phyloP scores from a whole-genome alignment of 53 echinoderm and acorn worm genomes.

The Stichopus horrens region DNA sequence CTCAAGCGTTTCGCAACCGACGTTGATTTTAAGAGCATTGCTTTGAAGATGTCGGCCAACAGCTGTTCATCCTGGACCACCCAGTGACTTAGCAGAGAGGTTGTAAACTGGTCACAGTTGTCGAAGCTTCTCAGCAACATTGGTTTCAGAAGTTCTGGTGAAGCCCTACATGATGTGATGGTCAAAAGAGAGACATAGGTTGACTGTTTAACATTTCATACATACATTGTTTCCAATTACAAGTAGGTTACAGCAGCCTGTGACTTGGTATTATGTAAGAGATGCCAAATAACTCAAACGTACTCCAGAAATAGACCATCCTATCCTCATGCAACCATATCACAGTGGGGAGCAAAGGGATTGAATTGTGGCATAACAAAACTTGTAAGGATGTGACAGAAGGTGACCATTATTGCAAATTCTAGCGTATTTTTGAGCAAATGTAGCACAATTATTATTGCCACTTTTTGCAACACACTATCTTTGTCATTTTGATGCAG shows the following conservation, averaged over 20 bases:
- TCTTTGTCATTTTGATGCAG: no score
- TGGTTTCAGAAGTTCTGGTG: slow-evolving; percentile 84
- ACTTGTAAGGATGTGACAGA: no score
- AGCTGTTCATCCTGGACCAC: slow-evolving; percentile 88
- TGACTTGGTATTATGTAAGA: background rate
- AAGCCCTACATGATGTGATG: slow-evolving; percentile 59
- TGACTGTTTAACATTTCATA: background rate
- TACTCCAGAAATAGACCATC: no score
- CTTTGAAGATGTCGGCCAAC: slow-evolving; percentile 86
- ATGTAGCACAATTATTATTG: no score
- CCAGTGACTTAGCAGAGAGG: slow-evolving; percentile 90
- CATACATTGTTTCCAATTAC: background rate
- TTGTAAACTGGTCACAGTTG: slow-evolving; percentile 75
- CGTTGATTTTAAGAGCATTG: slow-evolving; percentile 70
- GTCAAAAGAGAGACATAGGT: background rate
- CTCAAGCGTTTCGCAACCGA: slow-evolving; percentile 81
- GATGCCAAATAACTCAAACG: no score
- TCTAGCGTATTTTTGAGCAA: no score
- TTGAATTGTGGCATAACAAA: background rate
- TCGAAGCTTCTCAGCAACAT: slow-evolving; percentile 73
- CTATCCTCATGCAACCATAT: background rate
- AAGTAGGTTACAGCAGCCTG: background rate
- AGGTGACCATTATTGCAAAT: no score
- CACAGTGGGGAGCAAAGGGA: background rate
- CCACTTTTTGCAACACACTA: no score